Evolutionary conservation across 2,113 vertebrate species (phyloP).

Genomic region (Mesoclemmys tuberculata): DNA sequence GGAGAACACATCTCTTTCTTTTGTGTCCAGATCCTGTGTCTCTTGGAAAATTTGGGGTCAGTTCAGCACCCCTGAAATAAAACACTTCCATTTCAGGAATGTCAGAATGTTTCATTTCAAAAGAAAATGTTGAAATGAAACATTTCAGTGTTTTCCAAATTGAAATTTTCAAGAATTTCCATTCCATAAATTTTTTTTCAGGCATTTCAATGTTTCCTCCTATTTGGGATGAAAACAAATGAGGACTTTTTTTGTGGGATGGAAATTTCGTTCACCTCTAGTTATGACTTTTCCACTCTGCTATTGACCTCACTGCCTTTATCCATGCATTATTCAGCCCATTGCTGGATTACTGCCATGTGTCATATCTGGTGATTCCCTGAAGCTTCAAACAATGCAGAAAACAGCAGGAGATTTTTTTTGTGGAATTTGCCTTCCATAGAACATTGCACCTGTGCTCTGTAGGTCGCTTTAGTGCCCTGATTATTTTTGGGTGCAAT

Average conservation of each 20-base stretch:
- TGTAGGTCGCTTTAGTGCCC: background rate
- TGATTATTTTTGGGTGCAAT: background rate
- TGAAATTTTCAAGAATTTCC: background rate
- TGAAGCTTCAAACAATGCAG: background rate
- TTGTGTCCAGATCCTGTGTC: background rate
- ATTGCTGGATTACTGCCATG: background rate
- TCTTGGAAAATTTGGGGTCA: background rate
- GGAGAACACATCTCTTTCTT: background rate
- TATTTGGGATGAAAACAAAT: background rate
- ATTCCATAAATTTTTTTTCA: slow-evolving; percentile 44
- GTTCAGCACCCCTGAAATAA: slow-evolving; percentile 27
- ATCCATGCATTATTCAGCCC: background rate
- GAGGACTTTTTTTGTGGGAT: background rate
- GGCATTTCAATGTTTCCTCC: background rate
- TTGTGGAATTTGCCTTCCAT: background rate
- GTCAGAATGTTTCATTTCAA: slow-evolving; percentile 54
- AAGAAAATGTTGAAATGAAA: slow-evolving; percentile 45
- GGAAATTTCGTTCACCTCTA: background rate
- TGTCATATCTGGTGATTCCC: accelerated
- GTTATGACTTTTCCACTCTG: background rate
- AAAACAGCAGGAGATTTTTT: background rate
- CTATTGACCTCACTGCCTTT: background rate
- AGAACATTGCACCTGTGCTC: background rate
- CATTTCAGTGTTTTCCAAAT: background rate
- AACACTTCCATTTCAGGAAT: slow-evolving; percentile 37